phyloP scores from a whole-genome alignment of 2,113 vertebrate genomes.

The Ptilonorhynchus violaceus region DNA sequence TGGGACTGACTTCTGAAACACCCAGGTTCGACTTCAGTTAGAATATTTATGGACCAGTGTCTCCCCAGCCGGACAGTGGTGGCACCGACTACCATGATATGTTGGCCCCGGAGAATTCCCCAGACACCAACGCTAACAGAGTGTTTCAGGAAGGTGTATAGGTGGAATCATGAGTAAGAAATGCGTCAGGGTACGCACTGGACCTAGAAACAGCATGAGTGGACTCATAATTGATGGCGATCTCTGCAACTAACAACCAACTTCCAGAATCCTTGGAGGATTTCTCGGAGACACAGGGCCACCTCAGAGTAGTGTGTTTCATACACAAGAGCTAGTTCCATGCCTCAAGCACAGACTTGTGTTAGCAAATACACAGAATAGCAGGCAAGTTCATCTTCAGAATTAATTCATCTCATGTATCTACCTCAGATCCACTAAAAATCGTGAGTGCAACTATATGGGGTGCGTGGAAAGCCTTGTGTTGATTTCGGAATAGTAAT shows the following conservation, averaged over 20 bases:
- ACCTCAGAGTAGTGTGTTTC: background rate
- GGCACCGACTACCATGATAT: rapidly evolving
- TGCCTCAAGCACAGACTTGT: background rate
- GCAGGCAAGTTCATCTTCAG: background rate
- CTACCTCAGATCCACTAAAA: background rate
- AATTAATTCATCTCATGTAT: background rate
- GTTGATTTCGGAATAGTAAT: background rate
- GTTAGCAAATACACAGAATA: background rate
- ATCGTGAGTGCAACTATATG: rapidly evolving
- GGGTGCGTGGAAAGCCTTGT: background rate
- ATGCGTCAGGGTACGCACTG: too few relatives aligned
- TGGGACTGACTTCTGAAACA: background rate
- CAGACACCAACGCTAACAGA: background rate
- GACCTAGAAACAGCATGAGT: background rate
- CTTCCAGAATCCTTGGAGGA: background rate
- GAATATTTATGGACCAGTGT: background rate
- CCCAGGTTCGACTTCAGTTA: background rate
- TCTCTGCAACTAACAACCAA: background rate
- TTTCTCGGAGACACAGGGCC: background rate
- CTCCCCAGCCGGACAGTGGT: background rate
- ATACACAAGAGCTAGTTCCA: background rate
- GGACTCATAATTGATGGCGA: background rate
- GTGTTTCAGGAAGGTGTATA: background rate
- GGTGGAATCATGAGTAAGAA: background rate
- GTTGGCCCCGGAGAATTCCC: background rate